Evolutionary conservation across 2,113 vertebrate species (phyloP).

Genomic region (Osmerus eperlanus): DNA sequence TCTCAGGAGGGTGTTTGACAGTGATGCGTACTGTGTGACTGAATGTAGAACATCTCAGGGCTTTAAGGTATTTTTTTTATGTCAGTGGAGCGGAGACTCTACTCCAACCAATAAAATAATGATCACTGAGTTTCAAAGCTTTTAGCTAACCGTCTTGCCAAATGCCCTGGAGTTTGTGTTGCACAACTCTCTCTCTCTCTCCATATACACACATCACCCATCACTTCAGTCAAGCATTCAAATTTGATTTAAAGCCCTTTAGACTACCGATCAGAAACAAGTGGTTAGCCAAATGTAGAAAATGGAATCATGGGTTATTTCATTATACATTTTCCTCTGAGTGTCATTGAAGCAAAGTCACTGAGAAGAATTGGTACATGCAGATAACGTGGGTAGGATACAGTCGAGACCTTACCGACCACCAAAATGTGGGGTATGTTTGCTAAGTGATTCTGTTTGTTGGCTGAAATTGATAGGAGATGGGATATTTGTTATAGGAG

Average conservation of each 20-base stretch:
- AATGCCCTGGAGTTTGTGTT: slow-evolving; percentile 1
- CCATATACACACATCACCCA: slow-evolving; percentile 14
- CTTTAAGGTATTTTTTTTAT: neutral
- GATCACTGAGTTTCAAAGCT: neutral
- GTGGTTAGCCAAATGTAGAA: slow-evolving; percentile 35
- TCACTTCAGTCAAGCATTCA: slow-evolving; percentile 45
- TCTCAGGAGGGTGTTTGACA: neutral
- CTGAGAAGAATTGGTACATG: neutral
- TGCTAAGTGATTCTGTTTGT: too few species aligned
- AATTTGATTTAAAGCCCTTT: slow-evolving; percentile 50
- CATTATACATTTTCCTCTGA: slow-evolving; percentile 28
- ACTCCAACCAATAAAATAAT: slow-evolving; percentile 8
- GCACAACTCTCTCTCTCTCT: neutral
- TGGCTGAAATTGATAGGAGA: too few species aligned
- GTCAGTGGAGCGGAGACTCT: neutral
- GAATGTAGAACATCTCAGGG: neutral
- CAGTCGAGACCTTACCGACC: too few species aligned
- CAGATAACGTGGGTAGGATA: too few species aligned
- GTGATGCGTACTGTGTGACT: neutral
- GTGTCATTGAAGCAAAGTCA: slow-evolving; percentile 40
- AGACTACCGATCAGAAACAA: slow-evolving; percentile 40
- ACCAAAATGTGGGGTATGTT: too few species aligned
- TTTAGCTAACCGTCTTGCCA: neutral
- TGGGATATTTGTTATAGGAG: neutral
- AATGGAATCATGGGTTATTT: slow-evolving; percentile 45